A percentile compares a stretch with the other conserved stretches of the same genome.
phyloP scores from a whole-genome alignment of 2,113 vertebrate species.

The Cervus canadensis region DNA sequence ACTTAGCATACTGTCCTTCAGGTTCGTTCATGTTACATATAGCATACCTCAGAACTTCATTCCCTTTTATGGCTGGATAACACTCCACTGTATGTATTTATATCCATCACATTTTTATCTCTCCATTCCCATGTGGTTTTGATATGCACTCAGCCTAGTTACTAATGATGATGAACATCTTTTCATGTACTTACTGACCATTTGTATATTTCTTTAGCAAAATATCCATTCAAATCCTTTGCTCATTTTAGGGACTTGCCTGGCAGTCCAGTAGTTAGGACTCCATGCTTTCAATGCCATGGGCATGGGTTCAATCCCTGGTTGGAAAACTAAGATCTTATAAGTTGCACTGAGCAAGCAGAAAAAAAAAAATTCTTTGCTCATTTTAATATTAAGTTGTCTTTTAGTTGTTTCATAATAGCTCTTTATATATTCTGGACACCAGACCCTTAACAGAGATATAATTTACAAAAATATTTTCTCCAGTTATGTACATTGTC shows the following conservation, averaged over 20 bases:
- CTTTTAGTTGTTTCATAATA: not conserved
- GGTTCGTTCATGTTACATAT: not conserved
- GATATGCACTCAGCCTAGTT: not conserved
- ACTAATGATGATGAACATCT: not conserved
- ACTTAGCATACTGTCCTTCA: not conserved
- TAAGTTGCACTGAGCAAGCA: not conserved
- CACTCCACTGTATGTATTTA: not conserved
- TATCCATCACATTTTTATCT: not conserved
- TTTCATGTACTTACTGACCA: not conserved
- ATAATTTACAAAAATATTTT: not conserved
- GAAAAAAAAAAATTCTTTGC: not conserved
- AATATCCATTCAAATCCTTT: not conserved
- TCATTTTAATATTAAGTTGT: not conserved
- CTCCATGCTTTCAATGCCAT: not conserved
- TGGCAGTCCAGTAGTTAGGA: not conserved
- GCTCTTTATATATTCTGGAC: not conserved
- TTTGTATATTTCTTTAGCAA: not conserved
- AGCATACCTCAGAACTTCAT: not conserved
- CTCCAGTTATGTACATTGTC: not conserved
- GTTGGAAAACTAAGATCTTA: not conserved
- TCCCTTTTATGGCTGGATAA: not conserved
- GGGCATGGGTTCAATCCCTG: not conserved
- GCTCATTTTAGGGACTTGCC: not conserved
- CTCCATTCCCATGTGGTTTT: not conserved
- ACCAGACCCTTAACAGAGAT: not conserved